Evolutionary conservation across 2,888 invertebrate species (phyloP).

Genomic region (Stenodema calcarata): DNA sequence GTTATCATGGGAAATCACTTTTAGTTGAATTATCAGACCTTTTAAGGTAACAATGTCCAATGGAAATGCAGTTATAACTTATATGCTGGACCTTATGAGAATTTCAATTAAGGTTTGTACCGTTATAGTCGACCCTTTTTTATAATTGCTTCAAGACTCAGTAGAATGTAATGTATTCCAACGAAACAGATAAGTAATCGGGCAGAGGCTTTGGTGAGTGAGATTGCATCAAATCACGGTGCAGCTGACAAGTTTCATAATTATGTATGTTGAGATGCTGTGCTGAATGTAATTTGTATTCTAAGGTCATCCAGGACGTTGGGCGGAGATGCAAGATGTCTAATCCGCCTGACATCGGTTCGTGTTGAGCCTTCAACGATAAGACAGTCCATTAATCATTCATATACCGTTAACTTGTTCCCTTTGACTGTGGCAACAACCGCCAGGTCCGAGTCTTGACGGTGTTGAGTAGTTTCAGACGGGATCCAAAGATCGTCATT

Average conservation of each 20-base stretch:
- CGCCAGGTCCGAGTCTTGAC: not conserved
- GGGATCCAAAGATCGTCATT: no score
- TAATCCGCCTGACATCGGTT: not conserved
- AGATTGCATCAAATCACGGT: not conserved
- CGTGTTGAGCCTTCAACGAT: not conserved
- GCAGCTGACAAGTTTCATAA: not conserved
- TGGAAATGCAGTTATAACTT: no score
- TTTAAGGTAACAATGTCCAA: no score
- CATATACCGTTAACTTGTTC: not conserved
- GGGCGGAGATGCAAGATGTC: not conserved
- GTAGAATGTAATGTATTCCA: no score
- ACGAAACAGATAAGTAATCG: not conserved
- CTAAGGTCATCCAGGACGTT: not conserved
- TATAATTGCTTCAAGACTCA: no score
- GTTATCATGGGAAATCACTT: no score
- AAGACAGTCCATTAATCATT: not conserved
- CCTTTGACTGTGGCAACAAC: not conserved
- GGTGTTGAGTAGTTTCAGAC: no score
- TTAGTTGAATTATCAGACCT: no score
- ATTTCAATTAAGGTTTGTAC: no score
- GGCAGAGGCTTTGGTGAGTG: not conserved
- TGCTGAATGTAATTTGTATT: not conserved
- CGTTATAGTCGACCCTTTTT: no score
- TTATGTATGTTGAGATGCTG: not conserved
- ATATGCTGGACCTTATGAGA: no score